Conservation (phyloP, 2,113 vertebrate genomes). For the Aegypius monachus region DNA sequence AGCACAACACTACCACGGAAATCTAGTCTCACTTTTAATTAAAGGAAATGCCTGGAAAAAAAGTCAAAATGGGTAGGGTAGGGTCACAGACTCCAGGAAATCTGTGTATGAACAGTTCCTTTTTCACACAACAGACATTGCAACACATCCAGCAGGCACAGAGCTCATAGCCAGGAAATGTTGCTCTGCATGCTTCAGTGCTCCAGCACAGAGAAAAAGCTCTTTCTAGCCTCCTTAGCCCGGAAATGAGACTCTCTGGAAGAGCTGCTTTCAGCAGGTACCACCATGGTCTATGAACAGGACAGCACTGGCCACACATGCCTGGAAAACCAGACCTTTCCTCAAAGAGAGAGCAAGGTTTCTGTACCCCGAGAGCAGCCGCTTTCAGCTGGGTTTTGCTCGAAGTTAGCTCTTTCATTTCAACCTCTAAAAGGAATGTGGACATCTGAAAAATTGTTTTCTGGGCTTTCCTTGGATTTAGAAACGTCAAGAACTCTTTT, state of each 20-base stretch:
- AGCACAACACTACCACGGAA: neutral
- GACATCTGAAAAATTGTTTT: neutral
- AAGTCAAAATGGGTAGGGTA: neutral
- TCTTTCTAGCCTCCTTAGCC: neutral
- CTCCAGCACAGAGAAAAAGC: neutral
- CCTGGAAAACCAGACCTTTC: neutral
- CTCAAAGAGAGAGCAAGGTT: neutral
- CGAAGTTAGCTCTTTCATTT: neutral
- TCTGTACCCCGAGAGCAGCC: neutral
- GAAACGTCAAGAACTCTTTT: neutral
- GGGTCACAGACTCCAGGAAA: neutral
- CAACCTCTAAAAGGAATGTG: neutral
- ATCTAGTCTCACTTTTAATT: neutral
- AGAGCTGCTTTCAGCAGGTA: neutral
- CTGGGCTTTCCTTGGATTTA: neutral
- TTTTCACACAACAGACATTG: neutral
- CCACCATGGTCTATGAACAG: rapidly evolving
- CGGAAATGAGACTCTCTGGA: neutral
- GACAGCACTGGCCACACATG: rapidly evolving
- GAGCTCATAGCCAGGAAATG: neutral
- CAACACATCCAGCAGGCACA: neutral
- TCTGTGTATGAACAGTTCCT: rapidly evolving
- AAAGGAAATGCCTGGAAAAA: neutral
- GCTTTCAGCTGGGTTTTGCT: neutral
- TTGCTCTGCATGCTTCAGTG: neutral